Evolutionary conservation across 2,113 vertebrate species (phyloP).

Genomic region (Urocitellus parryii): DNA sequence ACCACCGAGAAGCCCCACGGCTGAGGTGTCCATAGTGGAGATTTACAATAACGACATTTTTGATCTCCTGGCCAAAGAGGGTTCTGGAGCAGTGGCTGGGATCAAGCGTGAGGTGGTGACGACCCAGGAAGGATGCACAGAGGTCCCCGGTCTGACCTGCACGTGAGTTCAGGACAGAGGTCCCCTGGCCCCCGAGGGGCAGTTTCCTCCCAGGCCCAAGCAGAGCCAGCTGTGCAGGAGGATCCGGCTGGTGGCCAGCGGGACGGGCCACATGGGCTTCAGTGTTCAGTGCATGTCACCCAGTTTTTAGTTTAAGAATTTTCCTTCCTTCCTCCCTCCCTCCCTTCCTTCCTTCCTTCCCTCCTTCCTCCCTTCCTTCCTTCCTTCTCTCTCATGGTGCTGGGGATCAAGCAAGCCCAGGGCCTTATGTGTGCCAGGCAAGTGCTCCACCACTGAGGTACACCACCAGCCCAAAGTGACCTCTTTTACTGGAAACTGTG

Average conservation of each 20-base stretch:
- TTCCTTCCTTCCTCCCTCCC: too few species aligned
- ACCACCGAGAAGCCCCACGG: conserved; percentile 83
- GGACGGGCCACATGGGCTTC: too few species aligned
- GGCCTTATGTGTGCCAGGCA: background rate
- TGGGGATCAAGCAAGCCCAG: background rate
- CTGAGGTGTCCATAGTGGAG: conserved; percentile 92
- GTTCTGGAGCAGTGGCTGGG: conserved; percentile 72
- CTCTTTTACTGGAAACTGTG: background rate
- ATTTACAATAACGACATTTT: conserved; percentile 93
- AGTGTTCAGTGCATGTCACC: too few species aligned
- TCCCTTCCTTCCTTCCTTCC: too few species aligned
- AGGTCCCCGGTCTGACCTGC: conserved; percentile 85
- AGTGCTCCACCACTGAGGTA: too few species aligned
- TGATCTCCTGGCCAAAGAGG: conserved; percentile 91
- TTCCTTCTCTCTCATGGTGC: background rate
- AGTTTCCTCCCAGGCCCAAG: too few species aligned
- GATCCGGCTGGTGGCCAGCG: rapidly evolving
- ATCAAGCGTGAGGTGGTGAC: conserved; percentile 87
- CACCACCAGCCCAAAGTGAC: background rate
- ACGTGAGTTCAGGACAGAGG: conserved; percentile 89
- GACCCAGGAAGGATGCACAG: conserved; percentile 86
- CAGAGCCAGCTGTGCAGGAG: background rate
- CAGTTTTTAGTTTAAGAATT: too few species aligned
- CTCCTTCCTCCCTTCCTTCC: too few species aligned
- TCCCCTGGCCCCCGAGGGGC: background rate